Evolutionary conservation across 2,113 vertebrate genomes (phyloP).

Genomic region (Gopherus flavomarginatus): DNA sequence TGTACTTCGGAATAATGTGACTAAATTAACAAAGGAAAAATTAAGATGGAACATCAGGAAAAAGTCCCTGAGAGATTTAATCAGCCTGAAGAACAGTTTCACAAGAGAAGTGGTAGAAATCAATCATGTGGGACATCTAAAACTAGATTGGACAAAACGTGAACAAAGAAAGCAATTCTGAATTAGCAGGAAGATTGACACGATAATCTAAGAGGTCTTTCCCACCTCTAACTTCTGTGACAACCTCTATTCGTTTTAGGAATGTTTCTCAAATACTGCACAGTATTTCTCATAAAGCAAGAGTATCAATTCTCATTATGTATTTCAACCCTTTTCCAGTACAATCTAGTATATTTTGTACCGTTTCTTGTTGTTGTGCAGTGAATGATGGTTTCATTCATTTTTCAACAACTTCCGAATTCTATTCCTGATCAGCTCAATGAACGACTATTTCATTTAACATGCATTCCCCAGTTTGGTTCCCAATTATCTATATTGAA

Average conservation of each 20-base stretch:
- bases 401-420: background rate
- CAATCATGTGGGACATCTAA: background rate
- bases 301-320: background rate
- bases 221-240: background rate
- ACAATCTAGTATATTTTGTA: background rate
- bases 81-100: background rate
- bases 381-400: slow-evolving; percentile 44
- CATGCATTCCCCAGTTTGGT: background rate
- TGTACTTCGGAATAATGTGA: slow-evolving; percentile 10
- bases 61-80: slow-evolving; percentile 35
- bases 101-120: background rate
- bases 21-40: background rate
- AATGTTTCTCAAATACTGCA: background rate
- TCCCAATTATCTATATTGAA: slow-evolving; percentile 37
- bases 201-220: background rate
- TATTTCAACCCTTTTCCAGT: background rate
- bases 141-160: background rate
- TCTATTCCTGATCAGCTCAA: slow-evolving; percentile 23
- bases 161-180: background rate
- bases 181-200: background rate
- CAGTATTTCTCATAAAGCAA: background rate
- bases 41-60: background rate
- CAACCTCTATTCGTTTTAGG: background rate
- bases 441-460: slow-evolving; percentile 17
- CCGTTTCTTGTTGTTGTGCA: background rate